Evolutionary conservation across 2,797 vertebrate species (phyloP).

Genomic region (Pangasius mekongensis): DNA sequence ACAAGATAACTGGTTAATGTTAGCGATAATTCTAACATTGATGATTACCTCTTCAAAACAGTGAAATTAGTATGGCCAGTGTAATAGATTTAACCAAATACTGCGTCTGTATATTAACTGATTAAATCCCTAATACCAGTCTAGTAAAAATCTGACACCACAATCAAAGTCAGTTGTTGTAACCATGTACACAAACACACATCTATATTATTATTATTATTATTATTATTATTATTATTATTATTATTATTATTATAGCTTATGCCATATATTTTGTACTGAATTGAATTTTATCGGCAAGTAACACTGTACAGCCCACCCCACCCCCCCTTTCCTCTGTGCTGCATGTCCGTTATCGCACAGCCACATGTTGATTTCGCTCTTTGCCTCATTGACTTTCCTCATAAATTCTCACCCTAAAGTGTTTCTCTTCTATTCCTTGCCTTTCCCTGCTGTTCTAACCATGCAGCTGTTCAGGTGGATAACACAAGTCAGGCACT

Average conservation of each 20-base stretch:
- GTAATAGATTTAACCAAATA: neutral
- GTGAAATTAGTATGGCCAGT: neutral
- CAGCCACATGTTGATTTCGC: slow-evolving; percentile 37
- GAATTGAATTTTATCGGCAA: neutral
- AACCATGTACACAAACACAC: neutral
- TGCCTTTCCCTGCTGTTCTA: slow-evolving; percentile 22
- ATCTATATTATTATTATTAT: neutral
- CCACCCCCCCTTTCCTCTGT: neutral
- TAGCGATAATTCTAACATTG: too few species aligned
- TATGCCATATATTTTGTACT: neutral
- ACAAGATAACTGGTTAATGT: too few species aligned
- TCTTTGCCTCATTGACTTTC: slow-evolving; percentile 36
- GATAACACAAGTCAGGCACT: slow-evolving; percentile 16
- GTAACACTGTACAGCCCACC: neutral
- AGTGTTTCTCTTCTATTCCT: slow-evolving; percentile 28
- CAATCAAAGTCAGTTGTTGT: neutral
- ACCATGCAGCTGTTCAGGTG: slow-evolving; percentile 44
- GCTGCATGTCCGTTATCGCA: slow-evolving; percentile 11
- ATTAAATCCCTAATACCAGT: neutral
- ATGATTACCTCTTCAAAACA: too few species aligned
- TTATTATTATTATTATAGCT: neutral
- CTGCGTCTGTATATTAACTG: neutral
- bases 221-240: neutral
- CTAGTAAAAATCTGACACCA: neutral
- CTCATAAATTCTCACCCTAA: slow-evolving; percentile 35